A percentile compares a stretch with the other conserved stretches of the same genome.
Conservation (phyloP, 2,888 invertebrate genomes). For the Habroteleia sp. region DNA sequence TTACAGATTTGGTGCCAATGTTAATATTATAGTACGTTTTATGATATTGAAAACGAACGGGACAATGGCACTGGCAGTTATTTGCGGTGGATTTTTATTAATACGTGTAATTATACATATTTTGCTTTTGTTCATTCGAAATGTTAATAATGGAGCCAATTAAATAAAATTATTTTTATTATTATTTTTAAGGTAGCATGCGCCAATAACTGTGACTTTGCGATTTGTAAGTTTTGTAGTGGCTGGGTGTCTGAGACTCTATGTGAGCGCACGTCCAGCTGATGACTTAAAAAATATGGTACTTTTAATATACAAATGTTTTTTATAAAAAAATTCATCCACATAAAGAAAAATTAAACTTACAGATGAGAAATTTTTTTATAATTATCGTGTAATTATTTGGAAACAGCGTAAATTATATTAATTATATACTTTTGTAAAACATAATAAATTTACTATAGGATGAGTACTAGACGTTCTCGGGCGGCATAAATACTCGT, state of each 20-base stretch:
- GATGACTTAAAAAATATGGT: constrained; percentile 71
- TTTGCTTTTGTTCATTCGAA: neutral
- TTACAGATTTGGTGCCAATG: constrained; percentile 10
- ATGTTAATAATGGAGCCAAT: no score
- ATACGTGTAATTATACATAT: constrained; percentile 67
- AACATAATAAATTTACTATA: no score
- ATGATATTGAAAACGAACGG: constrained; percentile 72
- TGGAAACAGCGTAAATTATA: no score
- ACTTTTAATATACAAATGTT: constrained; percentile 14
- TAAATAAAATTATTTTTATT: no score
- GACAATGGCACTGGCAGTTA: constrained; percentile 69
- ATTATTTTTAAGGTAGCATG: constrained; percentile 59
- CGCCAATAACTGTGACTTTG: constrained; percentile 63
- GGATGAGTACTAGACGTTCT: no score
- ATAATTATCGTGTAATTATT: no score
- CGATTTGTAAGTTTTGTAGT: constrained; percentile 68
- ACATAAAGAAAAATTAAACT: no score
- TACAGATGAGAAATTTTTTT: no score
- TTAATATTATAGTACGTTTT: constrained; percentile 62
- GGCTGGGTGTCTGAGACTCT: constrained; percentile 68
- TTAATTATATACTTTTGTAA: no score
- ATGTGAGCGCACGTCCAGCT: constrained; percentile 71
- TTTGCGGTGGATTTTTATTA: constrained; percentile 71
- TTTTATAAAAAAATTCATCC: no score
- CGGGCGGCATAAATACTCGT: no score